Conservation (phyloP, 2,888 invertebrate genomes). For the Rhagonycha lutea region DNA sequence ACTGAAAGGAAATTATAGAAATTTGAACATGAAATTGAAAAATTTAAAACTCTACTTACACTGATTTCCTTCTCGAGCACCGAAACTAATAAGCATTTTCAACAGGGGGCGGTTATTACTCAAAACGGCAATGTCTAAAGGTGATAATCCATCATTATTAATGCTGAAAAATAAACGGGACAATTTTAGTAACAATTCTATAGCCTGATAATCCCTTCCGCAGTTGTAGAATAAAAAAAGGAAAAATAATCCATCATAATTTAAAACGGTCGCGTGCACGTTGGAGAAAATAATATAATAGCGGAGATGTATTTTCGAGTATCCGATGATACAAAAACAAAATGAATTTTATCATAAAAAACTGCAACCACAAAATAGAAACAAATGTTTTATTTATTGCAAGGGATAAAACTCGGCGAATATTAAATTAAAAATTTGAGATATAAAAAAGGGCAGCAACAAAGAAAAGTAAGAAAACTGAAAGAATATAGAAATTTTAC, state of each 20-base stretch:
- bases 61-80: conserved; percentile 82
- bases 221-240: neutral
- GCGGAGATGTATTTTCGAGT: neutral
- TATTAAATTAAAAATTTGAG: neutral
- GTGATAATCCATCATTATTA: conserved; percentile 86
- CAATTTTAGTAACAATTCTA: neutral
- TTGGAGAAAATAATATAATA: neutral
- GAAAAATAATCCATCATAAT: neutral
- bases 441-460: neutral
- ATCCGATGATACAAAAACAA: neutral
- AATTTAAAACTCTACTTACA: conserved; percentile 63
- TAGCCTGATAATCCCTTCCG: neutral
- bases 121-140: conserved; percentile 91
- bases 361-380: neutral
- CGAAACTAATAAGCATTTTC: conserved; percentile 86
- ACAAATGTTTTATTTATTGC: neutral
- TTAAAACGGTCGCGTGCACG: neutral
- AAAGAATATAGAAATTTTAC: neutral
- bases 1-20: conserved; percentile 56
- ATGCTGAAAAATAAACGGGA: conserved; percentile 61
- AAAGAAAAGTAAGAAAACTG: neutral
- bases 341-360: neutral
- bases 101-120: conserved; percentile 87
- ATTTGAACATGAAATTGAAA: neutral
- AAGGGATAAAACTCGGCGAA: neutral